Evolutionary conservation across 2,888 invertebrate genomes (phyloP).

Genomic region (Azorinus chamasolen): DNA sequence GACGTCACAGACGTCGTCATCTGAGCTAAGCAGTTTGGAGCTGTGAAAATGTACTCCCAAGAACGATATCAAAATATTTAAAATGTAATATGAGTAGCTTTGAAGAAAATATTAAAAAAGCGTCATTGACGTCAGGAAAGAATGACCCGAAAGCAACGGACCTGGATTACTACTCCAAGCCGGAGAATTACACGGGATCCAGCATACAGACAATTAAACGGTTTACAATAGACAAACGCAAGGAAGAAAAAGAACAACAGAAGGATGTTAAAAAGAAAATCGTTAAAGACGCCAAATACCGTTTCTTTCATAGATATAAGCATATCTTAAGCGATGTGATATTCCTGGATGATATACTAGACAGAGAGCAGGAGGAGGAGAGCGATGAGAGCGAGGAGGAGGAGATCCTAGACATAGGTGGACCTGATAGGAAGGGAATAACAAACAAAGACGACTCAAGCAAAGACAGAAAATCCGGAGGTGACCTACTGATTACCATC

Average conservation of each 20-base stretch:
- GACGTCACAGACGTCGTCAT: too few species aligned
- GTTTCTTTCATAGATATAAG: slow-evolving; percentile 64
- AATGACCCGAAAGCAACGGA: slow-evolving; percentile 77
- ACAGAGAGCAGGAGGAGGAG: slow-evolving; percentile 55
- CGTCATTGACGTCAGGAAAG: slow-evolving; percentile 47
- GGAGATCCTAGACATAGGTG: slow-evolving; percentile 8
- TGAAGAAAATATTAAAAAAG: slow-evolving; percentile 35
- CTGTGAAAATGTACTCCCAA: too few species aligned
- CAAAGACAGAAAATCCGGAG: neutral
- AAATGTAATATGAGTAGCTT: slow-evolving; percentile 34
- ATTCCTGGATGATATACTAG: slow-evolving; percentile 64
- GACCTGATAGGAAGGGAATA: slow-evolving; percentile 2
- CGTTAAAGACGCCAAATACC: slow-evolving; percentile 59
- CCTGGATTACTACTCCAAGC: slow-evolving; percentile 81
- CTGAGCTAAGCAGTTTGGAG: too few species aligned
- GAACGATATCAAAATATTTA: too few species aligned
- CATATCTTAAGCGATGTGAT: slow-evolving; percentile 66
- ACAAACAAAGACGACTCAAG: slow-evolving; percentile 4
- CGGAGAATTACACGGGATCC: slow-evolving; percentile 83
- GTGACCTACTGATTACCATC: slow-evolving; percentile 28
- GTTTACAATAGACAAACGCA: slow-evolving; percentile 87
- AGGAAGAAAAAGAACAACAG: slow-evolving; percentile 88
- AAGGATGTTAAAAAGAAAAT: slow-evolving; percentile 40
- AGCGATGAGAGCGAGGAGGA: slow-evolving; percentile 46
- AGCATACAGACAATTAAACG: slow-evolving; percentile 71